phyloP scores from a whole-genome alignment of 1,140 invertebrate genomes.

The Harlomillsia oculata region DNA sequence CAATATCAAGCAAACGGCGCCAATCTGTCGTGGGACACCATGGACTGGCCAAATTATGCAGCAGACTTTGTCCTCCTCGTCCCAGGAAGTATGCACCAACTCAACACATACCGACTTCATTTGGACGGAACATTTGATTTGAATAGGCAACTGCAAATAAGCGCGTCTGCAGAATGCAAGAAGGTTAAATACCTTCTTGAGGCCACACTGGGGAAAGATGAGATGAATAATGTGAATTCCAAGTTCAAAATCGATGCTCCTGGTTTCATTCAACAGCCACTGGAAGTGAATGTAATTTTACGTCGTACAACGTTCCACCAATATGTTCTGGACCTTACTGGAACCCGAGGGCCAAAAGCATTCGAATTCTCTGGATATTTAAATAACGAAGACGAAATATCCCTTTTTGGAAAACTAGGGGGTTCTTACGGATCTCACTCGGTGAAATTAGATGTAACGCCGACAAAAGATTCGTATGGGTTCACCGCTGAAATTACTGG shows the following conservation, averaged over 20 bases:
- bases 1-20: slow-evolving; percentile 13
- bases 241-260: slow-evolving; percentile 7
- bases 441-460: neutral
- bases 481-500: slow-evolving; percentile 14
- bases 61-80: neutral
- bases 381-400: neutral
- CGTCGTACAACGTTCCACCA: neutral
- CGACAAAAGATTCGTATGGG: neutral
- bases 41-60: neutral
- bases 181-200: neutral
- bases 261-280: neutral
- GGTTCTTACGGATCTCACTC: slow-evolving; percentile 27
- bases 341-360: neutral
- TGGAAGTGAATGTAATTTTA: slow-evolving; percentile 6
- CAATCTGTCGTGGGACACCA: neutral
- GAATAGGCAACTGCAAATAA: neutral
- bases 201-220: neutral
- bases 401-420: slow-evolving; percentile 1
- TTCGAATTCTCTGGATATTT: slow-evolving; percentile 8
- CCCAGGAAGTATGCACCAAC: neutral
- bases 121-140: slow-evolving; percentile 5
- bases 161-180: neutral
- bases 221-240: neutral
- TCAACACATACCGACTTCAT: slow-evolving; percentile 4
- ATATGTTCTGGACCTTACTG: slow-evolving; percentile 6